Base-by-base conservation (phyloP, 2,888 invertebrate species). In the Microplitis manilae region DNA sequence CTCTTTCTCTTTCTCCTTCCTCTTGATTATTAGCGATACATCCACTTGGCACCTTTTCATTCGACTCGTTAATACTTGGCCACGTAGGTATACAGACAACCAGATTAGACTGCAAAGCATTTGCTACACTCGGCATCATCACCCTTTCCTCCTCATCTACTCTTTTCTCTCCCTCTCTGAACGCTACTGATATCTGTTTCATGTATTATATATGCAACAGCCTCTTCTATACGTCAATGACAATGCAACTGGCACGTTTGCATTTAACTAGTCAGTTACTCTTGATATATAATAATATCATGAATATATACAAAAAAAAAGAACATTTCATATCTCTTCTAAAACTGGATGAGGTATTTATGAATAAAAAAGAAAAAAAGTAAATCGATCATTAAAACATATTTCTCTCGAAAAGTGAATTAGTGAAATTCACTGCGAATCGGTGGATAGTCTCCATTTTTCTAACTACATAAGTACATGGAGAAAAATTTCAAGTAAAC, bases 21-120 rank as follows among this genome's bases (percentile, higher is more conserved):
- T 75, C 79, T 76, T 86, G 87, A 87, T 87, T 87, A 87, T 85
- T 84, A 84, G 85, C 87, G 88, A 88, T 88, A 88, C 86, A 87
- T 87, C 87, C 86, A 86, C 84, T 85, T 83, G 82, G 83, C 82
- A 83, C 85, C 87, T 87, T 87, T 88, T 87, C 86, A 87, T 86
- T 83, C 82, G 83, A 79, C 82, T 62, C 68, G 70, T 76, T 79
- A 77, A 77, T 82, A 81, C 83, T 84, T 85, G 77, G 71, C 76
- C 77, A 68, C 79, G 78, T 78, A 75, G 61, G 67, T 77, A 71
- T 75, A 79, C 81, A 79, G 62, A 65, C 65, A 65, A 65, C 30
- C 62, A 71, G 71, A 71, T 71, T 71, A 71, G 71, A 39, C 71
- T 38, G 60, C 13, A 39, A 61, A 39, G 39, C n/a, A 39, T 30